Percentiles rank a stretch among this genome's conserved stretches.
Conservation (phyloP, 2,797 vertebrate species). For the Thunnus albacares region DNA sequence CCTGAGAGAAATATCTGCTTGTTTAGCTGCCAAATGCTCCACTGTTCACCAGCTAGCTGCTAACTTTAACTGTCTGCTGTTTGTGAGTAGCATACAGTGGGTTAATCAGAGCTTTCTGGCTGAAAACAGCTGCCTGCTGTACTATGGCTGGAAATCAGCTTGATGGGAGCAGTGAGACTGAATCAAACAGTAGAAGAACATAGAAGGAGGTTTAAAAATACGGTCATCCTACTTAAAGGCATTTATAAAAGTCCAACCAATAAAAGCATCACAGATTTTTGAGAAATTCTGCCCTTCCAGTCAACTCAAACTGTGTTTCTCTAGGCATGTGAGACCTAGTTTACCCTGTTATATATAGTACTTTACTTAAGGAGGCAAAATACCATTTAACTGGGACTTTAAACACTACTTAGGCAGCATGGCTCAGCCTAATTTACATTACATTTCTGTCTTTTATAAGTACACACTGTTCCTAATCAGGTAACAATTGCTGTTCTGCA, state of each 20-base stretch:
- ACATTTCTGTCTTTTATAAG: background rate
- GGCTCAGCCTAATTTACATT: background rate
- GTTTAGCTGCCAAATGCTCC: too few relatives aligned
- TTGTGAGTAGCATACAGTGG: too few relatives aligned
- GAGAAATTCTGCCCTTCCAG: background rate
- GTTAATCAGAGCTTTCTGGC: too few relatives aligned
- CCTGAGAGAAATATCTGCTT: too few relatives aligned
- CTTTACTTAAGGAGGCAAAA: background rate
- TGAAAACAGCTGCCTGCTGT: too few relatives aligned
- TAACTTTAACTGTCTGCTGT: too few relatives aligned
- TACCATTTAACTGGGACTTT: background rate
- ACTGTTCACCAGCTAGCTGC: too few relatives aligned
- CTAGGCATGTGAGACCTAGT: background rate
- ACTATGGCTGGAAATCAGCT: too few relatives aligned
- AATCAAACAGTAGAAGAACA: too few relatives aligned
- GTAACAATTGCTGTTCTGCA: background rate
- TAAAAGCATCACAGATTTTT: background rate
- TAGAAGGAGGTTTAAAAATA: too few relatives aligned
- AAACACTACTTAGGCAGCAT: background rate
- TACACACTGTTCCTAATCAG: background rate
- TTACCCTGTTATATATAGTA: too few relatives aligned
- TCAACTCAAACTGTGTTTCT: background rate
- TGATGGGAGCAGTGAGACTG: too few relatives aligned
- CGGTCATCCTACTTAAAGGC: background rate
- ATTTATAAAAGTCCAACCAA: background rate